Base-by-base conservation (phyloP, 1,140 invertebrate genomes). In the Apis florea region DNA sequence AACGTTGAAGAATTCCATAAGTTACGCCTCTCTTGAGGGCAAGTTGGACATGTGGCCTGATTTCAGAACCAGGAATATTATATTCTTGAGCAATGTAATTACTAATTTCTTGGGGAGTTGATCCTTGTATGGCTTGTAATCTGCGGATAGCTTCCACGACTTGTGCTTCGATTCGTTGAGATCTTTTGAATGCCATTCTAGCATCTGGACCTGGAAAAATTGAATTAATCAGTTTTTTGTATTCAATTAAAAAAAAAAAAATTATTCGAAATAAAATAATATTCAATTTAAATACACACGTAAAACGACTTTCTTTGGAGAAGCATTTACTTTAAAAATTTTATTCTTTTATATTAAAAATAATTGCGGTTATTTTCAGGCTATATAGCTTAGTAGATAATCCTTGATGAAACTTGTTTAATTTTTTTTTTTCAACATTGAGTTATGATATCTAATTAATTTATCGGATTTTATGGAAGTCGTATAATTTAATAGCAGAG, bases 31-130 rank as follows among this genome's bases (percentile, higher is more conserved):
- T 89, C n/a, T 79, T 83, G 8, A 94, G 83, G 4, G 92, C 91
- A 3, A 92, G 24, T 13, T 90, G 88, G 4, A 93, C 90, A 21
- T 92, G 90, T 64, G 86, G 88, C 24, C 83, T 88, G 1, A 92
- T 86, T 15, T 88, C 86, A 0, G 84, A 40, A 1, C 51, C 76
- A 0, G 90, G 90, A 21, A 93, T 70, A 19, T 92, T 83, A 73
- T 92, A 93, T 70, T 92, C 89, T 15, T 91, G 85, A 15, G 88
- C 88, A 40, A 94, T 90, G 58, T 90, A 93, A 61, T 90, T 91
- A 56, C 89, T 91, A 61, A 94, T 94, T 79, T 94, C 91, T 12
- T 83, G 83, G 11, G 88, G 77, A 12, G 92, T 92, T 9, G 92
- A 93, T n/a, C 92, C 93, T 61, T 92, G 88, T 1, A 88, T 24